Evolutionary conservation across 2,113 vertebrate species (phyloP).

Genomic region (Sphaerodactylus townsendi): DNA sequence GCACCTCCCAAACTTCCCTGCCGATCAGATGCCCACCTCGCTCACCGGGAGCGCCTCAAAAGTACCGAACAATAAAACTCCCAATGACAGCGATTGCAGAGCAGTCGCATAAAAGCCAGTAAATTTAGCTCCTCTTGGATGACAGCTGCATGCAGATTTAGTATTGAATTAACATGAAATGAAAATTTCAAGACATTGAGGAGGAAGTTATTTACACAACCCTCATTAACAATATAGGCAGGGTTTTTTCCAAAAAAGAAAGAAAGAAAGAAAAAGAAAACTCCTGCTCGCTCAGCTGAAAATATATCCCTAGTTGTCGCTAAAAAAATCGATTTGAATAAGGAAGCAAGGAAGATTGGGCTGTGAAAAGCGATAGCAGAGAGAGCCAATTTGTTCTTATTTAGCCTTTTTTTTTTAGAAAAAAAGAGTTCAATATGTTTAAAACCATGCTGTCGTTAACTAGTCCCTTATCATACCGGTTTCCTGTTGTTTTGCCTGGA

Average conservation of each 20-base stretch:
- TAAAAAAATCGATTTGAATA: conserved; percentile 43
- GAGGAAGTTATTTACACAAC: conserved; percentile 68
- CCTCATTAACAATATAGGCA: conserved; percentile 61
- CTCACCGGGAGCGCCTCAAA: not conserved
- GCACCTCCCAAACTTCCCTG: not conserved
- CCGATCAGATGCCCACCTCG: not conserved
- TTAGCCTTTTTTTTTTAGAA: not conserved
- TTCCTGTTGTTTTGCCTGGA: conserved; percentile 25
- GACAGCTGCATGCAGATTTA: conserved; percentile 47
- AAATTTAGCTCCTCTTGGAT: conserved; percentile 54
- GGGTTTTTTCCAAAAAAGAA: not conserved
- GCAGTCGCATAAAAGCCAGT: conserved; percentile 39
- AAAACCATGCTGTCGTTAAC: conserved; percentile 15
- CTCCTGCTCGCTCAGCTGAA: conserved; percentile 46
- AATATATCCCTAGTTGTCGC: conserved; percentile 42
- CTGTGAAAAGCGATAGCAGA: conserved; percentile 22
- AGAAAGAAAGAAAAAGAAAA: conserved; percentile 1
- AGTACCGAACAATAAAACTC: not conserved
- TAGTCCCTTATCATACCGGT: not conserved
- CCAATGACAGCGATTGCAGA: conserved; percentile 45
- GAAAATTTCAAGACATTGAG: conserved; percentile 52
- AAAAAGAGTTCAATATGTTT: not conserved
- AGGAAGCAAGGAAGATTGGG: conserved; percentile 34
- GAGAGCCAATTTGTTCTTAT: conserved; percentile 12
- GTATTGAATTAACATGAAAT: conserved; percentile 52